Evolutionary conservation across 1,140 invertebrate genomes (phyloP).

Genomic region (Brachionus koreanus): DNA sequence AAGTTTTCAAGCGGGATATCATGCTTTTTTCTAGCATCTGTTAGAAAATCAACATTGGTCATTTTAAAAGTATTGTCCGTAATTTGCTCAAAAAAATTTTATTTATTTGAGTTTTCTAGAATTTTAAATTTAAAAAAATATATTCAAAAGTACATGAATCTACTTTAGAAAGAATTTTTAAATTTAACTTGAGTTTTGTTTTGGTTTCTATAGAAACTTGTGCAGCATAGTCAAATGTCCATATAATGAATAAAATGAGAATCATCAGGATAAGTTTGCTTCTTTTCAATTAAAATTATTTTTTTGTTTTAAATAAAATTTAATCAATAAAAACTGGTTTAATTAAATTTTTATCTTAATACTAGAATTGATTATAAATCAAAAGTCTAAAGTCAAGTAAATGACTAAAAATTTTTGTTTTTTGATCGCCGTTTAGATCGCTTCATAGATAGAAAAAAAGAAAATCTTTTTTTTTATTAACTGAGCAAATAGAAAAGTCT

Average conservation of each 20-base stretch:
- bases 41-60: constrained; percentile 24
- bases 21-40: constrained; percentile 50
- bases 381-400: too few relatives aligned
- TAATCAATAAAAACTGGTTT: too few relatives aligned
- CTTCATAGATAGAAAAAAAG: too few relatives aligned
- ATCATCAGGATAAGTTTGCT: not conserved
- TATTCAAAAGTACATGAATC: not conserved
- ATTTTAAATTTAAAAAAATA: constrained; percentile 4
- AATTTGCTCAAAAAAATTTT: not conserved
- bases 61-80: not conserved
- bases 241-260: not conserved
- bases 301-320: not conserved
- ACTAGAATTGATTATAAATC: too few relatives aligned
- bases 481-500: too few relatives aligned
- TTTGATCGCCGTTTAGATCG: too few relatives aligned
- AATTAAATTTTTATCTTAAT: too few relatives aligned
- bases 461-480: too few relatives aligned
- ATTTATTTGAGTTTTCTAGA: not conserved
- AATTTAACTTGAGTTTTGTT: not conserved
- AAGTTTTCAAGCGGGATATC: constrained; percentile 54
- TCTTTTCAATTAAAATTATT: not conserved
- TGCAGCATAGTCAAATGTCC: not conserved
- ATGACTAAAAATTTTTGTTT: too few relatives aligned
- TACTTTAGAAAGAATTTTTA: not conserved
- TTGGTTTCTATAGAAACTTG: not conserved